Evolutionary conservation across 2,888 invertebrate species (phyloP), one percentile per base, ranked within the genome.

Genomic region (Cryptus viduatorius): DNA sequence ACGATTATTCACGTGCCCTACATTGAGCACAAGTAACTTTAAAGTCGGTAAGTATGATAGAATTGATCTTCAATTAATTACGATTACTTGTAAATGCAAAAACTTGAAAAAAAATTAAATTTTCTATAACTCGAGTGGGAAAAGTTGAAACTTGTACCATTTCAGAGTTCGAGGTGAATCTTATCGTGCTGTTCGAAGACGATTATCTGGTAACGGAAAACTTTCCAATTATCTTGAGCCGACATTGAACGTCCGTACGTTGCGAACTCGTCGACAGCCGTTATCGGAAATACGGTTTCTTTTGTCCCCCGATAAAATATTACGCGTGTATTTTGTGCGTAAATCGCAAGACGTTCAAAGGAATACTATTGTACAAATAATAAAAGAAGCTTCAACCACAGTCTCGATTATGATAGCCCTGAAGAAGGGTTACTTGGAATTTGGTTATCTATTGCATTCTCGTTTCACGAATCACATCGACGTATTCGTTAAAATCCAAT

Each of bases 171-270:
- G 98, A 99, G 94, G 95, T 98, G 5, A 99, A 99, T 94, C 95
- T 99, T 71, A 97, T 98, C 0, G 96, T 99, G 46, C 96, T 98
- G 87, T 98, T 99, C 92, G 97, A 98, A 92, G 98, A 98, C 92
- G 98, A 99, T 92, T 97, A 98, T 93, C 95, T 98, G 81, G 97
- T 99, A 50, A 98, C 98, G 1, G 98, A 99, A 94, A 99, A 98
- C 93, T 98, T 99, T 93, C 98, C 98, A 7, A 96, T 98, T 73
- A 94, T 95, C 81, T 91, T 96, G 82, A 94, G 94, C 68, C 94
- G 95, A 90, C 94, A 95, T 87, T 95, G 91, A 93, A 80, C 80
- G 77, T 77, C 81, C 53, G 29, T 72, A 50, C 19, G 24, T n/a
- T 44, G 29, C 56, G 53, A 64, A 19, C 50, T 19, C 19, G 65